Base-by-base conservation (phyloP, 2,797 vertebrate species). In the Rhinatrema bivittatum region DNA sequence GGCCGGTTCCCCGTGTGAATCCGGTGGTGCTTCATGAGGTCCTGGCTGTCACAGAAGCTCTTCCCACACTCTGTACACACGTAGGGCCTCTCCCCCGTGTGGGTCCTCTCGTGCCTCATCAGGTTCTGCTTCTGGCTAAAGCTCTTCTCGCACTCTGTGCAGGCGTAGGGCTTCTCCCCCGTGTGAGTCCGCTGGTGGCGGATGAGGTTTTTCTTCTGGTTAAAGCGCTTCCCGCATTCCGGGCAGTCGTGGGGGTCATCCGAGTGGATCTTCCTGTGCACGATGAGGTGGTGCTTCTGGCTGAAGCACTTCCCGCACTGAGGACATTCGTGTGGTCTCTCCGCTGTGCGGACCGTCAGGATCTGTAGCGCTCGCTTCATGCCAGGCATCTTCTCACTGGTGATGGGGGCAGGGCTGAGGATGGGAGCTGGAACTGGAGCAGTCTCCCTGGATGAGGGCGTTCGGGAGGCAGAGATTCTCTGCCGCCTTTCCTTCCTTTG, bases 261-360 rank as follows among this genome's bases (percentile, higher is more conserved):
- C 0, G 66, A 68, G 14, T 80, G 78, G 53, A 70, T 79, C 6
- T 65, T 59, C 8, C 70, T 64, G 42, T 81, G 81, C 4, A 74
- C 60, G 2, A 76, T 70, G 25, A 82, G 39, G 29, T 76, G 81
- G 40, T 77, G 68, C 29, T 78, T 78, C 24, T 80, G 78, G 58
- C 76, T 74, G 53, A 81, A 81, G 19, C 79, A 46, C 44, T 79
- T 73, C 1, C 79, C 79, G 1, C 79, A 81, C 7, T 59, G 63
- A 0, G 65, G 36, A n/a, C 79, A 81, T 33, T 67, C 59, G 43
- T 78, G 77, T 1, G 74, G 76, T 10, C 72, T 39, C 49, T 76
- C 75, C 0, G 17, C 15, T 20, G 46, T 37, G 1, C 42, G 38
- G 25, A 49, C 36, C 27, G 41, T 46, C 19, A 30, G 38, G 34